A percentile compares a stretch with the other conserved stretches of the same genome.
Conservation (phyloP, 2,797 vertebrate genomes). For the Aulostomus chinensis region DNA sequence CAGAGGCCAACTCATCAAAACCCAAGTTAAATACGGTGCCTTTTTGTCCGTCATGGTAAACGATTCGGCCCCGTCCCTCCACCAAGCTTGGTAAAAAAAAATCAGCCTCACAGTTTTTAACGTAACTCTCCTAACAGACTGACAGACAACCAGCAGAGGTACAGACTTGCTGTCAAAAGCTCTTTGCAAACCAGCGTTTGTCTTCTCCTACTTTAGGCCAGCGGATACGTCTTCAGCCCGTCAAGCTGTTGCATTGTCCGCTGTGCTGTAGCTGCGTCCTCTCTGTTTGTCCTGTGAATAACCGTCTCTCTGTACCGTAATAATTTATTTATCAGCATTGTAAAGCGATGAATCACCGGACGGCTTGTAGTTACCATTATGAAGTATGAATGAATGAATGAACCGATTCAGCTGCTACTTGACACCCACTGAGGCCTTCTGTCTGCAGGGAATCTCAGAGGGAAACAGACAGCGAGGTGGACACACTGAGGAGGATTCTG, state of each 20-base stretch:
- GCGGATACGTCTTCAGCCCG: conserved; percentile 1
- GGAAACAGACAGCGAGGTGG: conserved; percentile 11
- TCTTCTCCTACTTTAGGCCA: not conserved
- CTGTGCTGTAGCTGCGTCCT: conserved; percentile 1
- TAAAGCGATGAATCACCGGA: conserved; percentile 10
- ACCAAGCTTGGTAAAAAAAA: no score
- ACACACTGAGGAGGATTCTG: not conserved
- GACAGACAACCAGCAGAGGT: no score
- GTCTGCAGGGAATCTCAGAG: conserved; percentile 33
- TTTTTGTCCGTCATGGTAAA: no score
- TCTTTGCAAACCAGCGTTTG: not conserved
- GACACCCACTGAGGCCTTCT: conserved; percentile 9
- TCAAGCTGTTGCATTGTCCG: conserved; percentile 14
- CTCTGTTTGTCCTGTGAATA: not conserved
- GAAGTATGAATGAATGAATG: conserved; percentile 36
- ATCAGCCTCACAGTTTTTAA: no score
- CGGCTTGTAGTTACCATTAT: conserved; percentile 4
- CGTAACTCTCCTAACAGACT: no score
- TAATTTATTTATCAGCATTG: conserved; percentile 12
- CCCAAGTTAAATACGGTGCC: no score
- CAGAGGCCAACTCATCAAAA: no score
- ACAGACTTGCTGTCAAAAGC: no score
- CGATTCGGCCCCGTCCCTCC: no score
- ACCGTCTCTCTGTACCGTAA: conserved; percentile 7
- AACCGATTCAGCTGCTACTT: conserved; percentile 18